A percentile compares a stretch with the other conserved stretches of the same genome.
Conservation (phyloP, 2,797 vertebrate genomes). For the Propithecus perrieri region DNA sequence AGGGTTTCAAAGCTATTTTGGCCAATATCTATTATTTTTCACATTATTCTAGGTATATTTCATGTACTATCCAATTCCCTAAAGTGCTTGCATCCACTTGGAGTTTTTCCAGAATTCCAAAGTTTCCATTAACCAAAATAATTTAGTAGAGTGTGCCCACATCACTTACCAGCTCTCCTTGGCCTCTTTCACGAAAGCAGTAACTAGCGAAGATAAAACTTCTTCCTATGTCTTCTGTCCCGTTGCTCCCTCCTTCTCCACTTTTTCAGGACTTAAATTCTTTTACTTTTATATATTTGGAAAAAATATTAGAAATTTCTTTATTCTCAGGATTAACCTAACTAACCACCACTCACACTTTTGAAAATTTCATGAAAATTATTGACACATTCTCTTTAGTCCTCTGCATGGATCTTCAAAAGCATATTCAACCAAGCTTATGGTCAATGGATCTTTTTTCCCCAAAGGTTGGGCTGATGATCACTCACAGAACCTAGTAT, state of each 20-base stretch:
- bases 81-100: slow-evolving; percentile 39
- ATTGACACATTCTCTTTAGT: neutral
- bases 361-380: neutral
- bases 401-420: neutral
- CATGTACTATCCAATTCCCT: slow-evolving; percentile 19
- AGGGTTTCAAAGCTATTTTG: slow-evolving; percentile 59
- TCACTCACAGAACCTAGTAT: neutral
- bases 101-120: slow-evolving; percentile 57
- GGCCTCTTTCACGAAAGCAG: neutral
- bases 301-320: neutral
- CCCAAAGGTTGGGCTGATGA: neutral
- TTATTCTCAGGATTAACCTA: neutral
- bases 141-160: neutral
- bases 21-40: slow-evolving; percentile 63
- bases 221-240: neutral
- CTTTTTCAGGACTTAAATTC: neutral
- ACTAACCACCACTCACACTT: neutral
- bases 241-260: rapidly evolving
- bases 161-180: neutral
- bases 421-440: neutral
- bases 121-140: slow-evolving; percentile 53
- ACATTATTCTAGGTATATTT: slow-evolving; percentile 54
- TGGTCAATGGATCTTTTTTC: neutral
- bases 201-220: neutral
- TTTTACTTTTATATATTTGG: neutral